These are phyloP conservation scores for Cephalopachus bancanus DNA, from an alignment of 2,797 vertebrate genomes.

Conservation along the genomic window DNA sequence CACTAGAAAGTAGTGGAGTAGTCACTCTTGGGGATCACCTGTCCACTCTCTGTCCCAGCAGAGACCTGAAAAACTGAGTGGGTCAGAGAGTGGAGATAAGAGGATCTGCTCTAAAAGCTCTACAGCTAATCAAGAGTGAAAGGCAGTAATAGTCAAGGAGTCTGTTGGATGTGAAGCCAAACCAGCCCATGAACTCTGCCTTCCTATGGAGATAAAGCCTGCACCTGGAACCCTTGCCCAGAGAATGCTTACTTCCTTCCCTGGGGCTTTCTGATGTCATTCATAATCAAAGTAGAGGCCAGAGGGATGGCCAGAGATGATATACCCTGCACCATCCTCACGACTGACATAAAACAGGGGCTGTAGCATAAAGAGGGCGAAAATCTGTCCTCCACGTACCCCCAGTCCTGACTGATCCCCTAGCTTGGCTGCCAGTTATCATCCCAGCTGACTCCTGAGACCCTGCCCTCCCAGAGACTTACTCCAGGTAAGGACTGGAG, in stretches of 20 bases:
- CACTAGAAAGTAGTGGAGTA: neutral
- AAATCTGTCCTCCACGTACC: neutral
- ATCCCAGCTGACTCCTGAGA: neutral
- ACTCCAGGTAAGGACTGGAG: neutral
- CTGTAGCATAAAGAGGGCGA: neutral
- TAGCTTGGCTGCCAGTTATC: neutral
- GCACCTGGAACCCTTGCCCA: constrained; percentile 12
- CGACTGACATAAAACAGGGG: neutral
- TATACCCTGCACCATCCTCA: neutral
- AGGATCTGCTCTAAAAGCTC: neutral
- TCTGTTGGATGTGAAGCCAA: neutral
- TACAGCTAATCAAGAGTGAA: neutral
- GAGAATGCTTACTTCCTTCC: neutral
- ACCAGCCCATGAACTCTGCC: neutral
- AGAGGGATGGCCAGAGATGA: neutral
- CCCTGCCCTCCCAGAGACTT: neutral
- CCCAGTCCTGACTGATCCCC: neutral
- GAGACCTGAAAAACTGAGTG: too few species aligned
- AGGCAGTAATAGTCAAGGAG: neutral
- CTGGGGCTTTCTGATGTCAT: neutral
- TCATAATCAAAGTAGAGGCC: constrained; percentile 53
- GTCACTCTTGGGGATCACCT: neutral
- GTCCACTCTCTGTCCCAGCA: neutral
- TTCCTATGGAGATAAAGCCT: neutral
- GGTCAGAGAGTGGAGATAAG: neutral